Percentiles rank a stretch among this genome's conserved stretches.
Conservation (phyloP, 2,113 vertebrate genomes). For the Phoenicopterus ruber region DNA sequence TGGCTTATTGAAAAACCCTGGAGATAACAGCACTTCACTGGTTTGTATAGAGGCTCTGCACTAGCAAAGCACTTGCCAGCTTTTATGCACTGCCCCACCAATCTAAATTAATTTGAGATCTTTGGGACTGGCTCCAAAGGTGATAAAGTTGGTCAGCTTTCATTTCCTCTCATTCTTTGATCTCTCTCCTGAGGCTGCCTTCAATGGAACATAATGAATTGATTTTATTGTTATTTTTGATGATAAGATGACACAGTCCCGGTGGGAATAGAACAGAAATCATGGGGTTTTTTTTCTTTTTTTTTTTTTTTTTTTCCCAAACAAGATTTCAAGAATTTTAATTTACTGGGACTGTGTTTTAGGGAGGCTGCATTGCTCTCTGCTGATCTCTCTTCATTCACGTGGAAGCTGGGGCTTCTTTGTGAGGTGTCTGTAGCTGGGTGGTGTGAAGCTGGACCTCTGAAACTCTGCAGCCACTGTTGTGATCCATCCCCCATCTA, state of each 20-base stretch:
- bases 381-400: neutral
- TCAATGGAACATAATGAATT: conserved; percentile 39
- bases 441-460: neutral
- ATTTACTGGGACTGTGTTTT: neutral
- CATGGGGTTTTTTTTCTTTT: neutral
- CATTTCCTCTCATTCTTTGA: conserved; percentile 58
- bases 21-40: neutral
- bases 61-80: neutral
- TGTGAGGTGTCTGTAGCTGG: neutral
- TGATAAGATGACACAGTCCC: neutral
- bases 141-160: conserved; percentile 55
- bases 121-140: conserved; percentile 54
- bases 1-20: neutral
- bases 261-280: neutral
- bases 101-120: conserved; percentile 56
- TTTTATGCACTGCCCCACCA: conserved; percentile 28
- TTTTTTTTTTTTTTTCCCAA: neutral
- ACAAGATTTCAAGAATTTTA: neutral
- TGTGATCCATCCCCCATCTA: neutral
- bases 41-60: neutral
- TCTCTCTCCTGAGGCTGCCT: conserved; percentile 39
- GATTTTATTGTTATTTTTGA: conserved; percentile 55
- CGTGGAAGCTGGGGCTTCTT: neutral
- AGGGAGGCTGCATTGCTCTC: neutral
- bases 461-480: neutral